Evolutionary conservation across 2,888 invertebrate genomes (phyloP).

Genomic region (Macrosiphum euphorbiae): DNA sequence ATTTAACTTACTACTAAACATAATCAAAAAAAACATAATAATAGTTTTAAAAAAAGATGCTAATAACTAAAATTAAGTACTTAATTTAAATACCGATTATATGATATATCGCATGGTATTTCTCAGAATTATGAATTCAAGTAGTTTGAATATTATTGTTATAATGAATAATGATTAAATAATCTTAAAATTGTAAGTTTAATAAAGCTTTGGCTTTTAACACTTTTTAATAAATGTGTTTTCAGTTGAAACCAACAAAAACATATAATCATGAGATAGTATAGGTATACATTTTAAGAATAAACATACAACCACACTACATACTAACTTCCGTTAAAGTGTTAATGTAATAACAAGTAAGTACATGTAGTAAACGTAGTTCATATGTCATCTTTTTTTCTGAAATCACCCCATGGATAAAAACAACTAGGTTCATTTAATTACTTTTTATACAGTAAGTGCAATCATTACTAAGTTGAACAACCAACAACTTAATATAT

Average conservation of each 20-base stretch:
- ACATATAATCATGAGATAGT: constrained; percentile 36
- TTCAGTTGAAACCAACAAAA: background rate
- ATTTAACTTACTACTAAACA: background rate
- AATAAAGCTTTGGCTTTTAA: background rate
- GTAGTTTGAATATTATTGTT: background rate
- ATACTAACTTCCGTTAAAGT: constrained; percentile 45
- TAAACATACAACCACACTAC: constrained; percentile 40
- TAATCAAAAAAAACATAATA: background rate
- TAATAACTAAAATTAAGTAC: background rate
- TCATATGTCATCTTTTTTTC: constrained; percentile 59
- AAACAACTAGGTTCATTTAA: constrained; percentile 60
- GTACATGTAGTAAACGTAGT: constrained; percentile 33
- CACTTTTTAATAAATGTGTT: background rate
- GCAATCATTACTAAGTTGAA: constrained; percentile 58
- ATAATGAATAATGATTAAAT: background rate
- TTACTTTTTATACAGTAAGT: constrained; percentile 26
- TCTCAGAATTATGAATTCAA: constrained; percentile 41
- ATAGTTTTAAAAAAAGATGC: background rate
- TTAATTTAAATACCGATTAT: background rate
- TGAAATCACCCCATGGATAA: constrained; percentile 56
- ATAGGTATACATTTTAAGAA: constrained; percentile 18
- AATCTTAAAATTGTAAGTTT: background rate
- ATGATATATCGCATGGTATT: background rate
- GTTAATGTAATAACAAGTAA: constrained; percentile 50
- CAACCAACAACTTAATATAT: constrained; percentile 32